Base-by-base conservation (phyloP, 2,797 vertebrate species). In the Echeneis naucrates region DNA sequence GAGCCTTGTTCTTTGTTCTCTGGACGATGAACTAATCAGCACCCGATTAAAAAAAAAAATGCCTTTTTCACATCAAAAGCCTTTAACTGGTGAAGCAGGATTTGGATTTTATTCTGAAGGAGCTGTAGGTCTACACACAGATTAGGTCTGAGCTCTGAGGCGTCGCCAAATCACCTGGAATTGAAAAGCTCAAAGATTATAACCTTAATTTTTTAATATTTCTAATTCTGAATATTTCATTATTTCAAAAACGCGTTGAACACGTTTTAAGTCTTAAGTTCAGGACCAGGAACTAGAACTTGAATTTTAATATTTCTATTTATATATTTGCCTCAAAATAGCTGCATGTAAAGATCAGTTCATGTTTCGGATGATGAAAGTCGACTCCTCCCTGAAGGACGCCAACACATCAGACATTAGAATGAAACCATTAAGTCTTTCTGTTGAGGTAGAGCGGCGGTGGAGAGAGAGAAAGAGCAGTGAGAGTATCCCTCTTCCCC, bases 371-470 rank as follows among this genome's bases (percentile, higher is more conserved):
- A 12, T 23, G 21, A 23, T 48, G 12, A 23, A 12, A 23, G 45
- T 23, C 23, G 23, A 23, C 21, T 40, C 30, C 30, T 3, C 30
- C 30, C 30, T 30, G 30, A 3, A 30, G 30, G 30, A 30, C 30
- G 6, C 3, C 30, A 30, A 30, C 30, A 30, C 30, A 30, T 30
- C 6, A 3, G 30, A 30, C 30, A 30, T 30, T 6, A 30, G 6
- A 3, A 30, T 35, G 56, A 52, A 19, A 5, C 21, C n/a, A 24
- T 52, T 5, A 44, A 47, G 47, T 64, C 23, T 38, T 48, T n/a
- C 14, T 35, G 54, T 32, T 12, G 67, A 45, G 68, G 78, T 58
- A 45, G 60, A 40, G 53, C 1, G 32, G 38, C 17, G 47, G 7
- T 14, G 30, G 6, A 30, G 30, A 30, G 30, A 30, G 24, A 67